Evolutionary conservation across 2,888 invertebrate species (phyloP).

Genomic region (Melieria picta): DNA sequence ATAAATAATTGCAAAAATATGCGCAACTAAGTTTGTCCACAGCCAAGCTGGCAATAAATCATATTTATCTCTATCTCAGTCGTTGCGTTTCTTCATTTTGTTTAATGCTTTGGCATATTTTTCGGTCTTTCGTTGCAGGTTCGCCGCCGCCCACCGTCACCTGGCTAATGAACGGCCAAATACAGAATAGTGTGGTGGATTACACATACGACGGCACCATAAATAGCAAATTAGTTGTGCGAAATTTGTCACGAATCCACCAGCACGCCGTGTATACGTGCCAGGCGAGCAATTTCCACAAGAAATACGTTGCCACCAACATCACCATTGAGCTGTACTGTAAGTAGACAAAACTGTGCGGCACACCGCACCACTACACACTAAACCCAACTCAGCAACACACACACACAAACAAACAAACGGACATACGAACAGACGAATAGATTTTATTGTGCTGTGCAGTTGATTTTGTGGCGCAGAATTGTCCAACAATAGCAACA

Average conservation of each 20-base stretch:
- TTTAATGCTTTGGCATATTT: slow-evolving; percentile 20
- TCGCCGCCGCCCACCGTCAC: slow-evolving; percentile 77
- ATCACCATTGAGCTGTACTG: slow-evolving; percentile 80
- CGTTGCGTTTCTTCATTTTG: slow-evolving; percentile 1
- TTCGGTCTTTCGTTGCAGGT: slow-evolving; percentile 68
- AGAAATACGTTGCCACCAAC: slow-evolving; percentile 73
- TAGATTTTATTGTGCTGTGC: too few species aligned
- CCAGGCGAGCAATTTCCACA: slow-evolving; percentile 76
- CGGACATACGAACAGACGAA: too few species aligned
- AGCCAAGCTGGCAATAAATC: too few species aligned
- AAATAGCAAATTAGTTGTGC: slow-evolving; percentile 72
- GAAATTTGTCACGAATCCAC: slow-evolving; percentile 74
- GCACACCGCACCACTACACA: too few species aligned
- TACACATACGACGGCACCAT: slow-evolving; percentile 67
- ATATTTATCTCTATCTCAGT: too few species aligned
- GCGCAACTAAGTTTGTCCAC: too few species aligned
- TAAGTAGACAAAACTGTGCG: slow-evolving; percentile 66
- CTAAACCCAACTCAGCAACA: not conserved
- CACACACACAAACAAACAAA: not conserved
- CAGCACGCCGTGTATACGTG: slow-evolving; percentile 80
- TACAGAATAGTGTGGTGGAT: slow-evolving; percentile 65
- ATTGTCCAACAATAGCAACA: slow-evolving; percentile 2
- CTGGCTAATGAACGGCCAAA: slow-evolving; percentile 78
- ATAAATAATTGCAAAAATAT: too few species aligned
- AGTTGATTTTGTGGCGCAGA: not conserved